Evolutionary conservation across 2,113 vertebrate species (phyloP).

Genomic region (Triplophysa tibetana): DNA sequence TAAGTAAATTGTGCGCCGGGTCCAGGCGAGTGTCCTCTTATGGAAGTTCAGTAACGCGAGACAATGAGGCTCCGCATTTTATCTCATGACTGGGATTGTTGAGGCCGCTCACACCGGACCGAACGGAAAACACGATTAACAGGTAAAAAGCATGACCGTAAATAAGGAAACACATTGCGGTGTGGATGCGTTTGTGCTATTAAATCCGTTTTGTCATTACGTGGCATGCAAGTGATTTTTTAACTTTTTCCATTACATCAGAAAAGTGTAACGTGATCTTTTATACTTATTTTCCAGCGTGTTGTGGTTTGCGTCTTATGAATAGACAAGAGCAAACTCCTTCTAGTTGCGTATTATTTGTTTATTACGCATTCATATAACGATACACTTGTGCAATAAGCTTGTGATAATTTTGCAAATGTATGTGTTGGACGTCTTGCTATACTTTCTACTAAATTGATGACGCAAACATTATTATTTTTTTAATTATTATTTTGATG

Average conservation of each 20-base stretch:
- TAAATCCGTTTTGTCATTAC: not conserved
- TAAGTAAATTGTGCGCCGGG: not conserved
- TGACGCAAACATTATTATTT: not conserved
- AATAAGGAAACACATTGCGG: not conserved
- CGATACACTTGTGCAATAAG: too few relatives aligned
- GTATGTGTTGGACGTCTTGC: not conserved
- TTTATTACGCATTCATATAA: too few relatives aligned
- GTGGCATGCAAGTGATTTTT: not conserved
- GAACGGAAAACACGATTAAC: conserved; percentile 23
- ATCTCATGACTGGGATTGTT: conserved; percentile 42
- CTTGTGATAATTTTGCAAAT: not conserved
- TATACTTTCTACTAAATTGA: not conserved
- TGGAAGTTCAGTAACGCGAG: conserved; percentile 50
- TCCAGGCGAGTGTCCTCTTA: conserved; percentile 43
- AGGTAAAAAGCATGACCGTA: conserved; percentile 38
- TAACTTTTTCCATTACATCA: not conserved
- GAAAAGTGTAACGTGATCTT: not conserved
- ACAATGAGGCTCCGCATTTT: conserved; percentile 40
- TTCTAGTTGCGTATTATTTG: not conserved
- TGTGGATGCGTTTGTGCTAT: not conserved
- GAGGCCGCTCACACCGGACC: conserved; percentile 20
- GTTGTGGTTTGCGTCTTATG: not conserved
- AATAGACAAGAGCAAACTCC: not conserved
- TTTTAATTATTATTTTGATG: too few relatives aligned
- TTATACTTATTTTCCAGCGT: not conserved